Conservation (phyloP, 1,140 invertebrate species). For the Drosophila persimilis region DNA sequence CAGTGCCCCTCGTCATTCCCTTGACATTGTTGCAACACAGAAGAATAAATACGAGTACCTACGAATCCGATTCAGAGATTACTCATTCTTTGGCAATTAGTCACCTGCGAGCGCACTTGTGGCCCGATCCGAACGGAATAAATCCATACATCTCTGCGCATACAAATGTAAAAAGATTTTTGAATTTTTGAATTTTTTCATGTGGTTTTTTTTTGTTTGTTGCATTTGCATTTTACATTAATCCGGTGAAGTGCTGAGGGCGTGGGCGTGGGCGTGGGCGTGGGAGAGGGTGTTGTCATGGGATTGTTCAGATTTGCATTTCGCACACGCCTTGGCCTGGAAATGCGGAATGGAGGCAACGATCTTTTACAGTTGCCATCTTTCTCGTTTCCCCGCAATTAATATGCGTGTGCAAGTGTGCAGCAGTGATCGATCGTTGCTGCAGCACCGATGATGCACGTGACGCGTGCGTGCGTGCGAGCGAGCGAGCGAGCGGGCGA, state of each 20-base stretch:
- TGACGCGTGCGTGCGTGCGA: constrained; percentile 57
- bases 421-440: constrained; percentile 55
- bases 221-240: constrained; percentile 56
- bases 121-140: constrained; percentile 23
- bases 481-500: not conserved
- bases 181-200: constrained; percentile 22
- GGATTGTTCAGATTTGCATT: constrained; percentile 51
- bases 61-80: constrained; percentile 33
- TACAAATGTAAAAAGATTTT: constrained; percentile 1
- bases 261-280: constrained; percentile 23
- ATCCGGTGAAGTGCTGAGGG: constrained; percentile 12
- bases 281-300: constrained; percentile 67
- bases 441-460: constrained; percentile 58
- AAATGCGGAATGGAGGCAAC: constrained; percentile 69
- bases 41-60: constrained; percentile 16
- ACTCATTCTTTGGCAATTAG: constrained; percentile 61
- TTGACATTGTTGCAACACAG: constrained; percentile 33
- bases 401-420: constrained; percentile 29
- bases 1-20: constrained; percentile 18
- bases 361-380: constrained; percentile 56
- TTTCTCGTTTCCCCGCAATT: constrained; percentile 17
- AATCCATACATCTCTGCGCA: constrained; percentile 36
- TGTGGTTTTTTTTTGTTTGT: not conserved
- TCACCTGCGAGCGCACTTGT: constrained; percentile 38
- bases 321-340: constrained; percentile 76